Percentiles rank a stretch among this genome's conserved stretches.
Evolutionary conservation across 2,888 invertebrate species (phyloP).

Genomic region (Andrena praecox): DNA sequence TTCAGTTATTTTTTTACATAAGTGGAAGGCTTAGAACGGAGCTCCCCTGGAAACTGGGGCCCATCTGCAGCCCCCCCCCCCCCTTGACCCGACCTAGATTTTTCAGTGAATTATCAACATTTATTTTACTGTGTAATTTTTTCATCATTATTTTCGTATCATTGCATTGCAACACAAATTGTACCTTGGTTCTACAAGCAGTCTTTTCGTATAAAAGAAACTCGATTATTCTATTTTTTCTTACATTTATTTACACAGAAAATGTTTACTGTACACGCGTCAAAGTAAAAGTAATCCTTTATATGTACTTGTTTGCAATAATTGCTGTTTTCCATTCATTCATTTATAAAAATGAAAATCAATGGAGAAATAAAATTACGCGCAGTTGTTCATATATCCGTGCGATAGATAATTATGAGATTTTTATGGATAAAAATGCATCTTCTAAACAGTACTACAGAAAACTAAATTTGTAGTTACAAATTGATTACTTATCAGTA

Average conservation of each 20-base stretch:
- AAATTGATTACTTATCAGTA: slow-evolving; percentile 38
- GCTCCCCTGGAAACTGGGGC: too few species aligned
- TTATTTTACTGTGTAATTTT: slow-evolving; percentile 22
- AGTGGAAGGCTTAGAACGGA: too few species aligned
- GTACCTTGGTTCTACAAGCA: slow-evolving; percentile 13
- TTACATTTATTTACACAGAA: slow-evolving; percentile 61
- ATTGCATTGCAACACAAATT: slow-evolving; percentile 30
- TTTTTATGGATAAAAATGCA: slow-evolving; percentile 35
- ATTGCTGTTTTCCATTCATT: neutral
- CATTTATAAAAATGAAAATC: neutral
- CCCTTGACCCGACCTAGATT: neutral
- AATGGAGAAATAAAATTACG: slow-evolving; percentile 27
- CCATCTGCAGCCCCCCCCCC: too few species aligned
- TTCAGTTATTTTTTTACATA: too few species aligned
- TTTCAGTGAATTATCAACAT: slow-evolving; percentile 23
- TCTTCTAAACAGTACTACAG: slow-evolving; percentile 18
- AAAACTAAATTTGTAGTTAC: slow-evolving; percentile 44
- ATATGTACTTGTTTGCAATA: neutral
- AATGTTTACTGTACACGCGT: slow-evolving; percentile 19
- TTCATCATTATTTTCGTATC: slow-evolving; percentile 11
- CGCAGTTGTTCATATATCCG: slow-evolving; percentile 14
- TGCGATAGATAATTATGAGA: too few species aligned
- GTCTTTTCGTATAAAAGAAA: slow-evolving; percentile 3
- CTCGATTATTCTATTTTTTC: slow-evolving; percentile 21
- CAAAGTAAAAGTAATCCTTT: slow-evolving; percentile 12